These are phyloP conservation scores for Myiagra hebetior DNA, from an alignment of 2,113 vertebrate species.

Conservation along the genomic window DNA sequence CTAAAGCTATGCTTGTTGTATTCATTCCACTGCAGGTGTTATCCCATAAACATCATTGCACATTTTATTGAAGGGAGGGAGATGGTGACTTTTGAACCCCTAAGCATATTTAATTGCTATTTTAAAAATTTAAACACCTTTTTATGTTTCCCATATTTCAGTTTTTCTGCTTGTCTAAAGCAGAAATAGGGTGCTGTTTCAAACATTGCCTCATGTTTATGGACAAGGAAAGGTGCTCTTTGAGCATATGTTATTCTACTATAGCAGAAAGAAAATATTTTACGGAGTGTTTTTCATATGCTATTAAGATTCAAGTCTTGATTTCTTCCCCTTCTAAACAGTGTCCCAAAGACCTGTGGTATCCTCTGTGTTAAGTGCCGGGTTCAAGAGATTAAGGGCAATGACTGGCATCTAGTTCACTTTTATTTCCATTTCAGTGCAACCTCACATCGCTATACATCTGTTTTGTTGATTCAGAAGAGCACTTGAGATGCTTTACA, in stretches of 20 bases:
- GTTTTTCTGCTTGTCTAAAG: not conserved
- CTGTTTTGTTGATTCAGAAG: constrained; percentile 99
- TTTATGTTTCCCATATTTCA: not conserved
- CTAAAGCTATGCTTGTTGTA: not conserved
- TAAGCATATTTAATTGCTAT: not conserved
- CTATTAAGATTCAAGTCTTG: constrained; percentile 77
- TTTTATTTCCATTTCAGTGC: constrained; percentile 85
- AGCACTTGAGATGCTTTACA: constrained; percentile 91
- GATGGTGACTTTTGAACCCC: not conserved
- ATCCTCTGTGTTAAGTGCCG: constrained; percentile 76
- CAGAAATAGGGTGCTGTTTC: not conserved
- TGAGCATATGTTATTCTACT: not conserved
- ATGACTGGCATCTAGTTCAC: constrained; percentile 79
- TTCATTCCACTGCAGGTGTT: not conserved
- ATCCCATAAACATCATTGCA: not conserved
- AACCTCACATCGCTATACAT: constrained; percentile 87
- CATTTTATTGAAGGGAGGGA: not conserved
- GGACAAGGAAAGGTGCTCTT: constrained; percentile 33
- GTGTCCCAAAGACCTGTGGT: constrained; percentile 71
- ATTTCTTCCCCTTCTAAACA: constrained; percentile 66
- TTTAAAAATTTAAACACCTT: not conserved
- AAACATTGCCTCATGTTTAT: not conserved
- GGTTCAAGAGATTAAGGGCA: constrained; percentile 82
- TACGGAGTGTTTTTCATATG: constrained; percentile 69
- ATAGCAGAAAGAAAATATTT: constrained; percentile 65